Evolutionary conservation across 2,113 vertebrate genomes (phyloP).

Genomic region (Psittacula cyanocephala): DNA sequence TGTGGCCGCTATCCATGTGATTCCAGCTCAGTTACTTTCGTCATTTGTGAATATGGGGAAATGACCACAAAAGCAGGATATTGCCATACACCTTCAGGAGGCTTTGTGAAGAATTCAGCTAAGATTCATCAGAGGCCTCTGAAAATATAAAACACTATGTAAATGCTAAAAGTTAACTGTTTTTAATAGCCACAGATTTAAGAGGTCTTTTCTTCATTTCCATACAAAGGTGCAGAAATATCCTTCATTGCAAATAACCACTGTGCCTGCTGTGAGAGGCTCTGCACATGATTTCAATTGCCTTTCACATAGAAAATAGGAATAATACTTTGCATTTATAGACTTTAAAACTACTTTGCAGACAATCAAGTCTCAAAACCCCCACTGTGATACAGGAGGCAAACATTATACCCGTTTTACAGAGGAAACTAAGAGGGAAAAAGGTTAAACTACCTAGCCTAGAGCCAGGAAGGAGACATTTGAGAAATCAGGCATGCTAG

Average conservation of each 20-base stretch:
- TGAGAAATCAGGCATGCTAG: not conserved
- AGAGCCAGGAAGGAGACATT: not conserved
- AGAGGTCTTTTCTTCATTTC: not conserved
- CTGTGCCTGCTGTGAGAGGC: constrained; percentile 20
- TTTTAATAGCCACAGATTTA: constrained; percentile 29
- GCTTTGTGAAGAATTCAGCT: not conserved
- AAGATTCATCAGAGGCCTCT: not conserved
- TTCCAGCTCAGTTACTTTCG: not conserved
- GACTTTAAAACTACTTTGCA: constrained; percentile 56
- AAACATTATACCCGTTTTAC: constrained; percentile 9
- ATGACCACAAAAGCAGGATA: not conserved
- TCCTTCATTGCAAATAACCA: constrained; percentile 24
- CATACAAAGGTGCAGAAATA: constrained; percentile 28
- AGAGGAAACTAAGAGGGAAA: constrained; percentile 1
- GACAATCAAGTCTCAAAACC: constrained; percentile 37
- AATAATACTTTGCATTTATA: constrained; percentile 48
- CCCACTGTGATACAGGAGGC: constrained; percentile 27
- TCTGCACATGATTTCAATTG: constrained; percentile 35
- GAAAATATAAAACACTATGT: not conserved
- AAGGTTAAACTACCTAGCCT: not conserved
- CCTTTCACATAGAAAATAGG: constrained; percentile 27
- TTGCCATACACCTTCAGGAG: not conserved
- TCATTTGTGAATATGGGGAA: not conserved
- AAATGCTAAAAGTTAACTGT: constrained; percentile 16
- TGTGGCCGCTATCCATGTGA: not conserved